Percentiles rank a stretch among this genome's conserved stretches.
phyloP scores from a whole-genome alignment of 2,888 invertebrate species.

The Yponomeuta malinellus region DNA sequence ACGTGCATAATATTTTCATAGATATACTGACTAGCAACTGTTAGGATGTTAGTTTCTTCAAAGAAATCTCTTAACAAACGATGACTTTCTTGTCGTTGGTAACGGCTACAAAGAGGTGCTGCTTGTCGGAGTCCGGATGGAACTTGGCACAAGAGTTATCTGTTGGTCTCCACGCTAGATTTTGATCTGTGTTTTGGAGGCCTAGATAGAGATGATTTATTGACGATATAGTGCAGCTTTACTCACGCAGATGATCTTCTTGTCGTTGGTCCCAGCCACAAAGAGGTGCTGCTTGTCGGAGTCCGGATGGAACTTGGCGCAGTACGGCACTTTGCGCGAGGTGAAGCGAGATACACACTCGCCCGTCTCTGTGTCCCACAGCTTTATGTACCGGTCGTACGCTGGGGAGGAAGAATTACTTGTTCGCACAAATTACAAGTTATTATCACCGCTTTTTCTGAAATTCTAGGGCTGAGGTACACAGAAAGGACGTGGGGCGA shows the following conservation, averaged over 20 bases:
- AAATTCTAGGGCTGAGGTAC: too few relatives aligned
- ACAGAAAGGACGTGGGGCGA: too few relatives aligned
- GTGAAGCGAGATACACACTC: constrained; percentile 91
- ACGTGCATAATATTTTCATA: too few relatives aligned
- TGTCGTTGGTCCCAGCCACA: constrained; percentile 98
- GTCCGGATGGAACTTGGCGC: constrained; percentile 98
- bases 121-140: constrained; percentile 97
- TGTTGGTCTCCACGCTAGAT: too few relatives aligned
- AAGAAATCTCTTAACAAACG: too few relatives aligned
- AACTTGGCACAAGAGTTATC: constrained; percentile 88
- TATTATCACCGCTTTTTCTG: too few relatives aligned
- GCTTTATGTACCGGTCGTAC: constrained; percentile 97
- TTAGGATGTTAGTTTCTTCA: too few relatives aligned
- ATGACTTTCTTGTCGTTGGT: constrained; percentile 98
- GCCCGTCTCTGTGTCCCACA: constrained; percentile 99
- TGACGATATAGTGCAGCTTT: background rate
- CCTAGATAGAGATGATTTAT: too few relatives aligned
- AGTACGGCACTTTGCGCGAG: constrained; percentile 97
- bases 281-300: constrained; percentile 97
- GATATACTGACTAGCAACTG: too few relatives aligned
- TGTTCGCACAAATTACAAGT: too few relatives aligned
- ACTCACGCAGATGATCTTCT: constrained; percentile 98
- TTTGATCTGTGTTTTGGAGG: too few relatives aligned
- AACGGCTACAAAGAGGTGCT: constrained; percentile 97
- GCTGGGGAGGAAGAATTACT: constrained; percentile 52